Evolutionary conservation across 2,113 vertebrate species (phyloP).

Genomic region (Petrocephalus microphthalmus): DNA sequence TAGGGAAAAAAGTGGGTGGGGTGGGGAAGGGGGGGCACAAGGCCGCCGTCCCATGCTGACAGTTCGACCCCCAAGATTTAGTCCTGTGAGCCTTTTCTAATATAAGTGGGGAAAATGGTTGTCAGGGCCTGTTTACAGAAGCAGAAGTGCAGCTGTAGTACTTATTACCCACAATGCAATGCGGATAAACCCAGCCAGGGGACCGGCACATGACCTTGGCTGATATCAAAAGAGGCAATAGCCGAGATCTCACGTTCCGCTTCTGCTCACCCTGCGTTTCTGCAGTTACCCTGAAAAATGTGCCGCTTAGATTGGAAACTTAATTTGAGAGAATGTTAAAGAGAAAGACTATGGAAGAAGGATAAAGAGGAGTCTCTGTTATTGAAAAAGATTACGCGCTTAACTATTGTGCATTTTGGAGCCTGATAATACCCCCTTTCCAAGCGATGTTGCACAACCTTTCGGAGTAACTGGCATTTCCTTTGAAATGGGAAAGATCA

Average conservation of each 20-base stretch:
- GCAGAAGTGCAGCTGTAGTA: conserved; percentile 3
- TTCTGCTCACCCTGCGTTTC: not conserved
- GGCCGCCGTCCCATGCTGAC: not conserved
- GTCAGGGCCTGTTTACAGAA: not conserved
- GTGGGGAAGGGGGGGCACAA: not conserved
- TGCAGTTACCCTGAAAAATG: not conserved
- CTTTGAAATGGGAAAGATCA: conserved; percentile 29
- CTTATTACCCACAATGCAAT: conserved; percentile 8
- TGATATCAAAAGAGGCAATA: not conserved
- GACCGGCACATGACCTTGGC: conserved; percentile 18
- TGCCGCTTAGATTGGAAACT: not conserved
- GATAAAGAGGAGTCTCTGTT: not conserved
- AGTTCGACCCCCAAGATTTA: not conserved
- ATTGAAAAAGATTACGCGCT: conserved; percentile 26
- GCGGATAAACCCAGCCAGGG: conserved; percentile 1
- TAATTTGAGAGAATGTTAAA: conserved; percentile 5
- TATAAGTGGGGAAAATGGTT: not conserved
- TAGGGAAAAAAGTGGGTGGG: not conserved
- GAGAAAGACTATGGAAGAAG: not conserved
- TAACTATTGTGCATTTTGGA: conserved; percentile 23
- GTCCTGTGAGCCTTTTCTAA: not conserved
- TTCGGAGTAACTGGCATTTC: conserved; percentile 25
- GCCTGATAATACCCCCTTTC: conserved; percentile 22
- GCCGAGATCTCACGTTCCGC: not conserved
- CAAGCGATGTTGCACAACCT: conserved; percentile 17